Conservation (phyloP, 2,797 vertebrate species). For the Huso huso region DNA sequence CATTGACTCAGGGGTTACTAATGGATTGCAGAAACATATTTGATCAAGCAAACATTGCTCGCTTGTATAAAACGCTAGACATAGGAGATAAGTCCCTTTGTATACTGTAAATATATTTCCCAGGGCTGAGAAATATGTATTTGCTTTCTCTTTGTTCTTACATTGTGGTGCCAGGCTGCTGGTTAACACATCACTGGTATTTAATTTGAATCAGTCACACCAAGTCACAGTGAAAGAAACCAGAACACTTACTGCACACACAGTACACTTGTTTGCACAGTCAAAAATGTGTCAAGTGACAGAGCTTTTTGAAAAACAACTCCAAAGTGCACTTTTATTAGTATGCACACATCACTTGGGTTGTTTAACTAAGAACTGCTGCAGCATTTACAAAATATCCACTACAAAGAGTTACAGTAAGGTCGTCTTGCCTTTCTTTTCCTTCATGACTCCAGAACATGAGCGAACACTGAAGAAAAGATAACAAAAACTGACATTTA, state of each 20-base stretch:
- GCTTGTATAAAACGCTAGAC: constrained; percentile 8
- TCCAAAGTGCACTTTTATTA: constrained; percentile 7
- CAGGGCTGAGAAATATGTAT: neutral
- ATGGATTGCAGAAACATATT: neutral
- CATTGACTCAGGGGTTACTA: constrained; percentile 7
- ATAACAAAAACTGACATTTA: no score
- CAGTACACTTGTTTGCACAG: constrained; percentile 8
- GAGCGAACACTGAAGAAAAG: no score
- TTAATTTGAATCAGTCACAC: neutral
- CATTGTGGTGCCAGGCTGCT: constrained; percentile 10
- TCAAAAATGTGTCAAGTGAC: constrained; percentile 1
- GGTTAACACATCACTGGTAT: constrained; percentile 7
- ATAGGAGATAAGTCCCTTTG: constrained; percentile 11
- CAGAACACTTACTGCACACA: constrained; percentile 1
- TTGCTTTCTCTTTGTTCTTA: constrained; percentile 22
- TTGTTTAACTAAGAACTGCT: neutral
- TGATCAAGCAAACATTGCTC: neutral
- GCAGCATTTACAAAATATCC: no score
- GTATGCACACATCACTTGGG: neutral
- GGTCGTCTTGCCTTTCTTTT: neutral
- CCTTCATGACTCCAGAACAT: neutral
- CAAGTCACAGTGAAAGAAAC: constrained; percentile 10
- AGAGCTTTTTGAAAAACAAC: constrained; percentile 1
- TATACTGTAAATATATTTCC: constrained; percentile 5
- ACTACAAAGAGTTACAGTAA: neutral